Conservation (phyloP, 2,797 vertebrate species). For the Astyanax mexicanus region DNA sequence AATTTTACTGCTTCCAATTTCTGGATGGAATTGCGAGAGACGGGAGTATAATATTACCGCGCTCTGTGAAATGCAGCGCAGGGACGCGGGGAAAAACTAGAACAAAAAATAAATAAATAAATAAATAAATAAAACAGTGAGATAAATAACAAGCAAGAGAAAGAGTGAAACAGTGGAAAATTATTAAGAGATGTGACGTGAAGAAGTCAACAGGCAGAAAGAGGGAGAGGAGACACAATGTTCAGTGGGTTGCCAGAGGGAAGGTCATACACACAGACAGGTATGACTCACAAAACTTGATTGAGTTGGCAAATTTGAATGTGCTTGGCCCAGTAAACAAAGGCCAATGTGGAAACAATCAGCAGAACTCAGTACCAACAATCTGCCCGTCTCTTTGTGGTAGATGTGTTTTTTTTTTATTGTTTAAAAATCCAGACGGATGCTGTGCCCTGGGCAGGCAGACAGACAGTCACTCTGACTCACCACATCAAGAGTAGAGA, state of each 20-base stretch:
- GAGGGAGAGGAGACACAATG: constrained; percentile 21
- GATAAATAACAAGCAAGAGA: constrained; percentile 35
- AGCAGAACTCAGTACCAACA: constrained; percentile 67
- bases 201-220: constrained; percentile 8
- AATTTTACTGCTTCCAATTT: constrained; percentile 72
- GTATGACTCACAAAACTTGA: constrained; percentile 22
- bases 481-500: constrained; percentile 41
- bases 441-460: constrained; percentile 40
- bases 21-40: constrained; percentile 70
- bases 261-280: constrained; percentile 4
- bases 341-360: constrained; percentile 80
- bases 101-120: constrained; percentile 23
- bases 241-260: constrained; percentile 8
- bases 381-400: constrained; percentile 48
- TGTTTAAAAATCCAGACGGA: constrained; percentile 64
- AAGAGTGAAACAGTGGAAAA: constrained; percentile 67
- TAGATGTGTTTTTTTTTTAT: constrained; percentile 24
- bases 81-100: constrained; percentile 46
- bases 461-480: constrained; percentile 37
- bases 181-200: constrained; percentile 52
- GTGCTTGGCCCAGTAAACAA: constrained; percentile 61
- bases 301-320: constrained; percentile 54
- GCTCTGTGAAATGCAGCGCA: constrained; percentile 62
- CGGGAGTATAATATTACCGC: constrained; percentile 67
- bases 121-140: no score